phyloP scores from a whole-genome alignment of 1,140 invertebrate genomes.

The Holotrichia oblita region DNA sequence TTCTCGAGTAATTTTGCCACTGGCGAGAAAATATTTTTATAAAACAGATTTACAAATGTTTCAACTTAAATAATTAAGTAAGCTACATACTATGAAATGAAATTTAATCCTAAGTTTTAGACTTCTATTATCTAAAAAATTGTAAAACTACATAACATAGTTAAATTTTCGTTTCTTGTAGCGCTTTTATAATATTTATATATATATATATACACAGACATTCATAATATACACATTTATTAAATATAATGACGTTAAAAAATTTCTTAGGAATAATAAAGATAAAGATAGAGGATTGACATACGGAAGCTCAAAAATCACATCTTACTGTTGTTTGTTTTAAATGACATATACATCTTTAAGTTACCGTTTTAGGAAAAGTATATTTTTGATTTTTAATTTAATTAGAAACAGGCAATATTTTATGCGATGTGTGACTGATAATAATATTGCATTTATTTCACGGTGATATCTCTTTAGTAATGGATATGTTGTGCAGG shows the following conservation, averaged over 20 bases:
- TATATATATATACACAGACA: slow-evolving; percentile 40
- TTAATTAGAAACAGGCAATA: neutral
- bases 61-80: neutral
- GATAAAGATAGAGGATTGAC: slow-evolving; percentile 8
- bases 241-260: slow-evolving; percentile 34
- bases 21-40: slow-evolving; percentile 4
- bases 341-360: slow-evolving; percentile 30
- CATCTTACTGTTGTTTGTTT: slow-evolving; percentile 45
- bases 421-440: neutral
- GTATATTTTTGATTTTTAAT: neutral
- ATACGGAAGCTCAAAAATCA: slow-evolving; percentile 52
- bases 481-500: neutral
- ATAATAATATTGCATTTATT: neutral
- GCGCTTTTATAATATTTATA: slow-evolving; percentile 43
- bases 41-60: neutral
- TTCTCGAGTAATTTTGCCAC: slow-evolving; percentile 34
- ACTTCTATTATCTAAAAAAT: slow-evolving; percentile 30
- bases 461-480: neutral
- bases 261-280: neutral
- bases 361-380: neutral
- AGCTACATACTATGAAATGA: neutral
- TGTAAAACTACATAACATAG: slow-evolving; percentile 9
- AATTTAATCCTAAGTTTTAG: neutral
- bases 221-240: slow-evolving; percentile 38
- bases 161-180: slow-evolving; percentile 45